Evolutionary conservation across 1,140 invertebrate species (phyloP).

Genomic region (Hydropsyche tenuis): DNA sequence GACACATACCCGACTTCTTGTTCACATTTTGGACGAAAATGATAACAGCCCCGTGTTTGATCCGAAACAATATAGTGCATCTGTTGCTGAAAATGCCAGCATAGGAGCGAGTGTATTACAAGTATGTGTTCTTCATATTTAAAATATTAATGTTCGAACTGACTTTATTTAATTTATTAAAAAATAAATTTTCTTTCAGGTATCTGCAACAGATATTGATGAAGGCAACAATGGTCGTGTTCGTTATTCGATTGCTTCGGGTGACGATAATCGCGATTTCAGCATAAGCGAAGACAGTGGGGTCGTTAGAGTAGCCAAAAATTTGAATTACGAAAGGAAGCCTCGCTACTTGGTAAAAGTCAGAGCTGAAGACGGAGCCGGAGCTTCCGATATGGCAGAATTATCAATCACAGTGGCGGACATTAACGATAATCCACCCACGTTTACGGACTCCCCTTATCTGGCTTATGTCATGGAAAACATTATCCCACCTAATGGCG

Average conservation of each 20-base stretch:
- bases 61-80: constrained; percentile 84
- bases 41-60: constrained; percentile 93
- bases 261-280: constrained; percentile 90
- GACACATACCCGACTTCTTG: constrained; percentile 72
- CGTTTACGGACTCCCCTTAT: constrained; percentile 90
- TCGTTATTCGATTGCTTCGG: constrained; percentile 85
- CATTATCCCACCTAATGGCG: constrained; percentile 75
- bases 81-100: constrained; percentile 90
- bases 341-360: constrained; percentile 83
- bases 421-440: constrained; percentile 94
- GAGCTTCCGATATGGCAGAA: constrained; percentile 75
- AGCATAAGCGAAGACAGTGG: constrained; percentile 90
- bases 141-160: neutral
- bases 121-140: constrained; percentile 57
- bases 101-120: constrained; percentile 89
- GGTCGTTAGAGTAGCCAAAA: constrained; percentile 86
- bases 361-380: constrained; percentile 86
- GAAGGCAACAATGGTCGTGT: constrained; percentile 87
- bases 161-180: neutral
- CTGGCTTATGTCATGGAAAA: constrained; percentile 93
- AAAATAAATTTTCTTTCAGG: constrained; percentile 59
- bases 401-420: constrained; percentile 79
- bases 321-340: constrained; percentile 90
- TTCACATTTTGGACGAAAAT: constrained; percentile 88
- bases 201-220: constrained; percentile 91